phyloP scores from a whole-genome alignment of 2,113 vertebrate species.

The Corythornis cristatus region DNA sequence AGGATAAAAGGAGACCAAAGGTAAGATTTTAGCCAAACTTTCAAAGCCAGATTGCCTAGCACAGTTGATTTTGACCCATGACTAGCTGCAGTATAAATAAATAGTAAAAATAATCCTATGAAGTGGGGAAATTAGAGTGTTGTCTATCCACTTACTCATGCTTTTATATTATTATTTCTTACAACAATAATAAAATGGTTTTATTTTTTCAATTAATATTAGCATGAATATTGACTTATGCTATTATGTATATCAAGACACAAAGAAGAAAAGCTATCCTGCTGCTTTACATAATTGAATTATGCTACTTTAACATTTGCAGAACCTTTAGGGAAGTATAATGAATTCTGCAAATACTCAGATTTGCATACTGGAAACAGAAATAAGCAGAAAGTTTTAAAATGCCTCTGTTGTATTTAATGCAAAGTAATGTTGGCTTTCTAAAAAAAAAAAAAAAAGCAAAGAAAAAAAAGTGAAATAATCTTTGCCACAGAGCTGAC shows the following conservation, averaged over 20 bases:
- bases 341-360: constrained; percentile 41
- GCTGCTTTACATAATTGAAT: constrained; percentile 57
- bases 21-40: not conserved
- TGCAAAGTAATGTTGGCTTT: not conserved
- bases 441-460: not conserved
- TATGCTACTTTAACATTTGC: constrained; percentile 37
- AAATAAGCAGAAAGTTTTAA: constrained; percentile 1
- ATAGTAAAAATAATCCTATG: not conserved
- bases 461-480: not conserved
- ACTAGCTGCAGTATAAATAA: not conserved
- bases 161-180: constrained; percentile 7
- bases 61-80: not conserved
- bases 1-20: not conserved
- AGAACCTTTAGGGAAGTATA: constrained; percentile 25
- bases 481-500: not conserved
- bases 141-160: not conserved
- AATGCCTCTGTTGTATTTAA: not conserved
- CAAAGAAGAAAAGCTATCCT: constrained; percentile 35
- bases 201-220: constrained; percentile 46
- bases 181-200: not conserved
- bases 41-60: not conserved
- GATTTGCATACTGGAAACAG: not conserved
- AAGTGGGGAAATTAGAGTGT: not conserved
- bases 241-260: constrained; percentile 21
- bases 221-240: constrained; percentile 37